Evolutionary conservation across 1,140 invertebrate genomes (phyloP), one percentile per base, ranked within the genome.

Genomic region (Charaxes varanes): DNA sequence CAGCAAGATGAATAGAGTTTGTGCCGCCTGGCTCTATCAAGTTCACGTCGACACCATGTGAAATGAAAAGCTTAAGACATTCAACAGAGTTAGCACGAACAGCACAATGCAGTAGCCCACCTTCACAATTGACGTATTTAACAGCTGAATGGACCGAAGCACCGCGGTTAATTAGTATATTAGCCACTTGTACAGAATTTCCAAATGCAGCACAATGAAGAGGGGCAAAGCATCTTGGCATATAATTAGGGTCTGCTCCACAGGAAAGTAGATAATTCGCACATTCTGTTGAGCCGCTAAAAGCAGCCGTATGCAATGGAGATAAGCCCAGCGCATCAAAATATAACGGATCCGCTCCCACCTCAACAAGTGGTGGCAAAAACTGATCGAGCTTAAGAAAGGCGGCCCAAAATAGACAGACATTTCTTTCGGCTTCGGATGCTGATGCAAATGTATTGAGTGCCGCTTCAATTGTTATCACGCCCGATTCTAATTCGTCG

Each of bases 151-250:
- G 89, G 32, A 88, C 87, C 53, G 86, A 86, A 11, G 90, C 88
- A 4, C 90, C 90, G 31, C 88, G 87, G 11, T 88, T 88, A 26
- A 93, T 84, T 16, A 94, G 85, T 43, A 92, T 85, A 69, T 89
- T 89, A 32, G 90, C 88, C 4, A 91, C 90, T 60, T 91, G 90
- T 3, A 88, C 82, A 21, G 91, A 90, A 63, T 93, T 91, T 0
- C 92, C 92, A 62, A 93, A 92, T 14, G 92, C 92, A 3, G 93
- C 92, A 60, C 91, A 93, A 73, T 94, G 93, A 41, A 94, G 86
- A 0, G 93, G 92, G 1, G 90, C 90, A 57, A 90, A 91, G 47
- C 87, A 89, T 70, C 90, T 90, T 38, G 87, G 86, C 46, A 86
- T 85, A 12, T 87, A 79, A 77, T 92, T 90, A 2, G 93, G 86